Base-by-base conservation (phyloP, 2,113 vertebrate species). In the Indri indri region DNA sequence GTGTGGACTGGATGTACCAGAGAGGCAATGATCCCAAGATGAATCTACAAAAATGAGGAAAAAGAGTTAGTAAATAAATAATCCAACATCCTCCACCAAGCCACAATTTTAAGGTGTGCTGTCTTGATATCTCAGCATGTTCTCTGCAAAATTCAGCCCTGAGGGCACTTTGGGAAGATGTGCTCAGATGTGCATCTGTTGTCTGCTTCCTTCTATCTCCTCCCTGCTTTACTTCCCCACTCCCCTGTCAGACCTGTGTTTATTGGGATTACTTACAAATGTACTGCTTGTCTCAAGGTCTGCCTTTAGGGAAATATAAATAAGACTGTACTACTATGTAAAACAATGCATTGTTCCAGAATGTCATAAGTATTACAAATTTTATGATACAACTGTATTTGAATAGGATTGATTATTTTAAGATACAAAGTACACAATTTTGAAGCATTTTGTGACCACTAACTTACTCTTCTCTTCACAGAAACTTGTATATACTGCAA, bases 171-270 rank as follows among this genome's bases (percentile, higher is more conserved):
- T 30, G 6, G 6, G 34, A 23, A 17, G 14, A 40, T 14, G 1
- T 2, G 34, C 3, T 73, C 16, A 16, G 10, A 9, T 68, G 34
- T 86, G 0, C 32, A 52, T 14, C 7, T 6, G 45, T n/a, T 14
- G 6, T 16, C 7, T 18, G 7, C 8, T 45, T 76, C 30, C 54
- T 66, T 57, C 7, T 22, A 20, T 50, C 23, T 42, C 8, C 6
- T 17, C 0, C 7, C 3, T 50, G 22, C 8, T 45, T 65, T 13
- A 20, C 23, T 61, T 70, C 5, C 16, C 2, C 0, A 16, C 3
- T n/a, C 40, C 4, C 17, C 18, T 54, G 5, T 68, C 25, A 52
- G 5, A 37, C 10, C 2, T 12, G 25, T 37, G 5, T 22, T 76
- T 63, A 42, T 6, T 87, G 0, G 37, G 37, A 88, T 37, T 47